phyloP scores from a whole-genome alignment of 2,888 invertebrate species.

The Nymphalis polychloros region DNA sequence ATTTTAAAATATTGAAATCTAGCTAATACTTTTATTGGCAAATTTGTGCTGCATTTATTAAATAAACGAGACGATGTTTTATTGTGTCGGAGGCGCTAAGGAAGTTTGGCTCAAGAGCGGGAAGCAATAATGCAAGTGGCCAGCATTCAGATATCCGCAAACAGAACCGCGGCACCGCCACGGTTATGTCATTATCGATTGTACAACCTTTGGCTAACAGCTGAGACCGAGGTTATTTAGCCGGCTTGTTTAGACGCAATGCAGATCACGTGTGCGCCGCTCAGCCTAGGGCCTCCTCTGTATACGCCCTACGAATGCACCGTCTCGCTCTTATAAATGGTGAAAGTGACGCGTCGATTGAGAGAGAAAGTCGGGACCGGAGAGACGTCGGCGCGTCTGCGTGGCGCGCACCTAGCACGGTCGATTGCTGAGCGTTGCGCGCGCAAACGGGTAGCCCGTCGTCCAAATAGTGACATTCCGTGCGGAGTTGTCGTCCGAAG shows the following conservation, averaged over 20 bases:
- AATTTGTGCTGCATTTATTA: too few relatives aligned
- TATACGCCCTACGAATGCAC: conserved; percentile 63
- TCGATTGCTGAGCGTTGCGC: conserved; percentile 45
- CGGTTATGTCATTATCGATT: conserved; percentile 71
- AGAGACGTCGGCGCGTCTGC: conserved; percentile 73
- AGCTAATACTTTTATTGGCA: too few relatives aligned
- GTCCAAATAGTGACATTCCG: conserved; percentile 62
- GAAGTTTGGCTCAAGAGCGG: conserved; percentile 2
- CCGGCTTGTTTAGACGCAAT: conserved; percentile 81
- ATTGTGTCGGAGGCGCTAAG: not conserved
- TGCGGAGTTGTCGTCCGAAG: conserved; percentile 67
- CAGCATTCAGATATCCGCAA: conserved; percentile 39
- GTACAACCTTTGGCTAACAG: conserved; percentile 67
- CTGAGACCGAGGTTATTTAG: conserved; percentile 75
- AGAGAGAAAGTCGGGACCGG: conserved; percentile 49
- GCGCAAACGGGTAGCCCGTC: conserved; percentile 55
- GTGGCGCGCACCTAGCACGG: conserved; percentile 56
- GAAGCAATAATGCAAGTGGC: conserved; percentile 14
- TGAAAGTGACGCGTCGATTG: conserved; percentile 35
- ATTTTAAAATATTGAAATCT: too few relatives aligned
- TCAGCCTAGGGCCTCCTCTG: conserved; percentile 64
- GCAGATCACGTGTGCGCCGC: conserved; percentile 80
- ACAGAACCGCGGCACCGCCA: conserved; percentile 43
- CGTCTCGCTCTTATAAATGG: conserved; percentile 45
- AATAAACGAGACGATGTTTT: not conserved